Percentiles rank a stretch among this genome's conserved stretches.
These are phyloP conservation scores for Pseudachorutes palmiensis DNA, from an alignment of 1,140 invertebrate genomes.

Conservation along the genomic window DNA sequence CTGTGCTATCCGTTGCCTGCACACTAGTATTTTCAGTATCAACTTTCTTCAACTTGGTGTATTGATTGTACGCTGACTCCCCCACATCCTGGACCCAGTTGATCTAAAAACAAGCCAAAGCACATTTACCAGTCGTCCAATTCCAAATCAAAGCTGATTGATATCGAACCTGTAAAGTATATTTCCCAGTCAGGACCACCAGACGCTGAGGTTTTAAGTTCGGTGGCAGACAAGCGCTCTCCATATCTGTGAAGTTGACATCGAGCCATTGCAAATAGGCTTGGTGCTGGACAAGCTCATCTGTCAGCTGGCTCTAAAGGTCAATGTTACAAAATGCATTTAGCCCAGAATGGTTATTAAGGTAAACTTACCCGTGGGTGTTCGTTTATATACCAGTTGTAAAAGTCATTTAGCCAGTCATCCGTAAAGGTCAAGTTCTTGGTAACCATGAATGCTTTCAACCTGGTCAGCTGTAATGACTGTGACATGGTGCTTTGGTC, in stretches of 20 bases:
- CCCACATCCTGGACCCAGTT: conserved; percentile 52
- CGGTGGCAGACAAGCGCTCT: conserved; percentile 48
- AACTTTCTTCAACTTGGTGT: conserved; percentile 53
- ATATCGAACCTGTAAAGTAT: conserved; percentile 56
- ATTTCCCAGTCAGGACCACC: conserved; percentile 47
- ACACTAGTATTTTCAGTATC: conserved; percentile 48
- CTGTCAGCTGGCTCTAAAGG: conserved; percentile 14
- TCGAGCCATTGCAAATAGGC: conserved; percentile 53
- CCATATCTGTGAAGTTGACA: conserved; percentile 53
- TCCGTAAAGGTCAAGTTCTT: conserved; percentile 12
- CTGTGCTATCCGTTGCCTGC: conserved; percentile 40
- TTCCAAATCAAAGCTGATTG: no score
- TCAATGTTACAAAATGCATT: background rate
- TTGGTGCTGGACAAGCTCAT: conserved; percentile 19
- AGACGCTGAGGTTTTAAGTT: conserved; percentile 45
- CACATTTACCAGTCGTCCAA: background rate
- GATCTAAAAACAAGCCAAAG: conserved; percentile 41
- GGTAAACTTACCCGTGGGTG: background rate
- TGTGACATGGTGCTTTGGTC: background rate
- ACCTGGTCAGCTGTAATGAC: background rate
- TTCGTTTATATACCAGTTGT: conserved; percentile 9
- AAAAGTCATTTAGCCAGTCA: conserved; percentile 20
- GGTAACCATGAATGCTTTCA: background rate
- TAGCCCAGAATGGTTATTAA: background rate
- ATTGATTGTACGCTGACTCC: conserved; percentile 54